Percentiles rank a stretch among this genome's conserved stretches.
Conservation (phyloP, 2,113 vertebrate species). For the Aptenodytes forsteri region DNA sequence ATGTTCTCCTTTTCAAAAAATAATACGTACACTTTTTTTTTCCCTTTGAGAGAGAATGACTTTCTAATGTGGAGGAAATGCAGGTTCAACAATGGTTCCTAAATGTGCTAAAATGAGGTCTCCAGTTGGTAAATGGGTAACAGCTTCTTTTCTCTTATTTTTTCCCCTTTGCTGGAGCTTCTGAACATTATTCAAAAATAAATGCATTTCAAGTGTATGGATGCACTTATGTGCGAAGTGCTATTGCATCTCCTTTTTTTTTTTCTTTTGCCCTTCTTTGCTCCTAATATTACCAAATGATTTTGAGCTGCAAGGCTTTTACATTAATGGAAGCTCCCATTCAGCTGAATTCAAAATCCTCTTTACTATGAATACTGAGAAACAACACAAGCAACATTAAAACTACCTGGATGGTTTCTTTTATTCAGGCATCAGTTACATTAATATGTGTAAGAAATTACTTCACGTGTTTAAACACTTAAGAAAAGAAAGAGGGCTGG, state of each 20-base stretch:
- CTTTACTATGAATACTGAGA: not conserved
- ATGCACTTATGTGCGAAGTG: conserved; percentile 13
- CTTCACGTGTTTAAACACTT: not conserved
- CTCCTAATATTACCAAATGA: not conserved
- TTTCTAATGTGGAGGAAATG: not conserved
- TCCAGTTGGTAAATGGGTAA: not conserved
- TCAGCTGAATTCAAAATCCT: conserved; percentile 13
- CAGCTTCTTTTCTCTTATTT: not conserved
- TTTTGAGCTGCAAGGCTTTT: conserved; percentile 4
- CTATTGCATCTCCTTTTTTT: not conserved
- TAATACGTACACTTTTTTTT: rapidly evolving
- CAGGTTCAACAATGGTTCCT: not conserved
- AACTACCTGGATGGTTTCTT: not conserved
- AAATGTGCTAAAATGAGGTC: conserved; percentile 10
- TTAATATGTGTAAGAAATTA: not conserved
- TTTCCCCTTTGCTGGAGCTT: not conserved
- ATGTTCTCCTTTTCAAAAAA: not conserved
- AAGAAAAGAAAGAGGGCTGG: not conserved
- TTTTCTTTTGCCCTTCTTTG: not conserved
- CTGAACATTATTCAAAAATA: not conserved
- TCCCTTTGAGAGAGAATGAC: not conserved
- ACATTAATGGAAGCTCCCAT: not conserved
- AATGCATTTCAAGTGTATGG: conserved; percentile 7
- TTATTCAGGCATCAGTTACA: not conserved
- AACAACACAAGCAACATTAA: not conserved